Base-by-base conservation (phyloP, 2,113 vertebrate genomes). In the Neoarius graeffei region DNA sequence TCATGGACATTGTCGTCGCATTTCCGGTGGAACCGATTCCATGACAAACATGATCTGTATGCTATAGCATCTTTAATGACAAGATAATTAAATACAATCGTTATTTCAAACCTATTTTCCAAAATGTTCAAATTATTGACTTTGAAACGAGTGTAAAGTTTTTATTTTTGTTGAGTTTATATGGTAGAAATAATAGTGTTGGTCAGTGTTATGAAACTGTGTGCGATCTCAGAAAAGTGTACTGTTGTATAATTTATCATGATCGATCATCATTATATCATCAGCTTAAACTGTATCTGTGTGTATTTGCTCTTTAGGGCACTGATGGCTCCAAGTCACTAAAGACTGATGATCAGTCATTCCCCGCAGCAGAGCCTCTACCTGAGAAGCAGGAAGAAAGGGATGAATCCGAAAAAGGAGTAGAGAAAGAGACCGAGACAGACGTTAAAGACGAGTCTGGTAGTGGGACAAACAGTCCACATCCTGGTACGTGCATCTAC, bases 281-380 rank as follows among this genome's bases (percentile, higher is more conserved):
- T 30, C 23, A 54, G 42, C 14, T 83, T 48, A 23, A 19, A 19
- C 14, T 69, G 8, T 27, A 13, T 80, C 42, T 27, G 30, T 8
- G 35, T 83, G 64, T 81, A 11, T 74, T 25, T 84, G 9, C 50
- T 23, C n/a, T 56, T 0, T 89, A 96, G 95, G 85, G 60, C 5
- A 90, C 93, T 60, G 92, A 92, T 27, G 88, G 92, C 73, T 93
- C 95, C 86, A 93, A 92, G 82, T 93, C 91, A 1, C 84, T 91
- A 69, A 96, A 95, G 90, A 93, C 88, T 74, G 91, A 92, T 59
- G 93, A 94, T 83, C 89, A 93, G 0, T 82, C 93, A 0, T 94
- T 95, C 83, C 35, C 91, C 4, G 92, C 91, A 76, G 64, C 73
- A 23, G 90, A 92, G 6, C 66, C 84, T 35, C 85, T 86, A 56